Conservation (phyloP, 2,797 vertebrate species). For the Liasis olivaceus region DNA sequence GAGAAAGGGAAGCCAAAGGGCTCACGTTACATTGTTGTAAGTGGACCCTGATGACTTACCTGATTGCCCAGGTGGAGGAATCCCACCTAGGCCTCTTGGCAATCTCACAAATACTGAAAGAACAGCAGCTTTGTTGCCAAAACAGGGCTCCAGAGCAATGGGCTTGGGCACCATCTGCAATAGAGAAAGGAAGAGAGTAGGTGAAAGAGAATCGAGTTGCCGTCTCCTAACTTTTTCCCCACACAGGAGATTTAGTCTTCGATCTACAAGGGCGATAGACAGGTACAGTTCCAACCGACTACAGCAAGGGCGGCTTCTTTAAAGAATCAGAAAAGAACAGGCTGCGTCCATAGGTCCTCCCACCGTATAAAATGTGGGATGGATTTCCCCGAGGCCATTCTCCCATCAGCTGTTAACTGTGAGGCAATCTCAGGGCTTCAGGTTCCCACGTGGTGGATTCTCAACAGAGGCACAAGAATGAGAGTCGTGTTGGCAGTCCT, state of each 20-base stretch:
- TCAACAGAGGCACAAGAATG: neutral
- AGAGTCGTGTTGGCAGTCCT: no score
- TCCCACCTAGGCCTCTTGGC: conserved; percentile 90
- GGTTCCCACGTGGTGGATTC: neutral
- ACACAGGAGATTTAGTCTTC: no score
- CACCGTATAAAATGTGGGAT: neutral
- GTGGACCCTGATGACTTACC: conserved; percentile 74
- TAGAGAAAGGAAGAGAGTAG: neutral
- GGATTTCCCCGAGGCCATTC: no score
- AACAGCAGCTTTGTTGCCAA: conserved; percentile 95
- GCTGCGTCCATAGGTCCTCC: neutral
- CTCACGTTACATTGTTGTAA: rapidly evolving
- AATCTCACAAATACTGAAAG: conserved; percentile 96
- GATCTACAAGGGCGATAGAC: no score
- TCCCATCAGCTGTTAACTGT: neutral
- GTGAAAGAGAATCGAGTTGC: neutral
- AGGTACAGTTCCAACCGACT: no score
- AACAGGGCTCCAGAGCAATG: conserved; percentile 95
- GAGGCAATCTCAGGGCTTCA: neutral
- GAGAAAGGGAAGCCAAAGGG: no score
- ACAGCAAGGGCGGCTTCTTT: no score
- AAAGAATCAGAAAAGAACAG: no score
- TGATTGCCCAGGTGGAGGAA: conserved; percentile 96
- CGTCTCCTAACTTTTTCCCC: no score
- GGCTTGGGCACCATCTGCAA: conserved; percentile 92